Evolutionary conservation across 2,113 vertebrate genomes (phyloP), one percentile per base, ranked within the genome.

Genomic region (Clinocottus analis): DNA sequence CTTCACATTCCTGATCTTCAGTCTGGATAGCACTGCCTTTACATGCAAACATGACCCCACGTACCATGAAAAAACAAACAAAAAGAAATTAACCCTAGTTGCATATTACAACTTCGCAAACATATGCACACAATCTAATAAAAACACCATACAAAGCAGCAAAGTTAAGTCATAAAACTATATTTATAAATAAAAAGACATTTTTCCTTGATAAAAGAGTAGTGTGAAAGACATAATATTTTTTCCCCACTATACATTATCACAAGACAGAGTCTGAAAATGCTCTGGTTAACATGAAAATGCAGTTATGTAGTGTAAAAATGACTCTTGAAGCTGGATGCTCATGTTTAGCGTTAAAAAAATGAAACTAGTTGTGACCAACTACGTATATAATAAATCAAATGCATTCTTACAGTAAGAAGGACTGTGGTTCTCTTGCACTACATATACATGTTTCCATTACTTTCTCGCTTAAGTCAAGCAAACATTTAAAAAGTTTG

Each of bases 161-260:
- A 53, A 78, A 72, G 53, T 90, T 91, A 87, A 92, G 94, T 95
- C 93, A 96, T 97, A 97, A 96, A 97, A 96, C 96, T 97, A 96
- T 96, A 95, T 96, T 96, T 96, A 97, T 97, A 97, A 97, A 97
- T 97, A 96, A 96, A 97, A 96, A 94, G 89, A 90, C 65, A 85
- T 92, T 90, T 91, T 91, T 91, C 64, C 87, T 92, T 88, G 83
- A 90, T 89, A 92, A 91, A 93, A 92, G 80, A 88, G 92, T 89
- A 88, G 89, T 90, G 90, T 91, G 91, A 93, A 93, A 94, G 87
- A 89, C 85, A 86, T 90, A 90, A 88, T 90, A 93, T 86, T 75
- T 80, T 82, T 16, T 5, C 4, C 85, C 85, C 93, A 94, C 87
- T 92, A 92, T 88, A 93, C 92, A 93, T 91, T 83, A 91, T 92